Conservation (phyloP, 2,113 vertebrate species). For the Sardina pilchardus region DNA sequence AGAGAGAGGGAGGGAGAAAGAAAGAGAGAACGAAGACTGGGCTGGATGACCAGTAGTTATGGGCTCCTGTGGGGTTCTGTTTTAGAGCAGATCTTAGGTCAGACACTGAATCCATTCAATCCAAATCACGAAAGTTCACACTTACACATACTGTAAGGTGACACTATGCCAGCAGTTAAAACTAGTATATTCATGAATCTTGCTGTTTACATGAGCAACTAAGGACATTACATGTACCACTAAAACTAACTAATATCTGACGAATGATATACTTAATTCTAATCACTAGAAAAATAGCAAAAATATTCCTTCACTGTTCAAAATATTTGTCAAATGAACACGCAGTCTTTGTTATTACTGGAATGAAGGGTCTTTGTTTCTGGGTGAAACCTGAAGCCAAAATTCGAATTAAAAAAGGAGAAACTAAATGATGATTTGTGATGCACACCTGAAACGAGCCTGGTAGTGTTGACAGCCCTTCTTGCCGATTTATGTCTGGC, state of each 20-base stretch:
- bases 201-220: no score
- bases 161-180: not conserved
- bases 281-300: no score
- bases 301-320: no score
- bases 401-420: not conserved
- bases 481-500: not conserved
- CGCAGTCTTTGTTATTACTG: not conserved
- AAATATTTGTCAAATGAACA: not conserved
- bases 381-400: not conserved
- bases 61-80: not conserved
- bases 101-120: not conserved
- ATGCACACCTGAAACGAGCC: not conserved
- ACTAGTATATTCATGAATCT: no score
- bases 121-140: no score
- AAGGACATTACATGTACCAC: no score
- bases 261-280: no score
- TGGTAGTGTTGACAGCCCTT: not conserved
- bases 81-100: not conserved
- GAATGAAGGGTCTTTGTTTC: not conserved
- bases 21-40: not conserved
- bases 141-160: not conserved
- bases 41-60: not conserved
- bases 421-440: not conserved
- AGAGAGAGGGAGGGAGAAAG: no score
- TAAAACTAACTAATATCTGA: no score